Percentiles rank a stretch among this genome's conserved stretches.
Conservation (phyloP, 2,113 vertebrate species). For the Cyanocitta stelleri region DNA sequence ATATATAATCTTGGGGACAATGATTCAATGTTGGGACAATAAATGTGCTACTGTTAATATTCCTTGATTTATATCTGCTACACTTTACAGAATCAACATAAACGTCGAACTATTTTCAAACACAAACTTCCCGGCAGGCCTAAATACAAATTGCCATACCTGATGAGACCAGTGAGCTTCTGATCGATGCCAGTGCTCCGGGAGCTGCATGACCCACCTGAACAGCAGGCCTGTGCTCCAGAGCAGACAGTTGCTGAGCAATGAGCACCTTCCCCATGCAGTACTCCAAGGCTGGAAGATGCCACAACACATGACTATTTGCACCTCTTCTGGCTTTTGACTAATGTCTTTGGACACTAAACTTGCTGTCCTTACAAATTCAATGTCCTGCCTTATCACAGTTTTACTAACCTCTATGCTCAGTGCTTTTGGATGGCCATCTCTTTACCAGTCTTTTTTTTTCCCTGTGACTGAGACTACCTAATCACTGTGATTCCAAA, state of each 20-base stretch:
- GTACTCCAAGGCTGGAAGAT: not conserved
- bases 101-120: not conserved
- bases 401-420: not conserved
- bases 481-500: not conserved
- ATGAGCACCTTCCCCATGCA: accelerated
- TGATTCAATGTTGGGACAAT: not conserved
- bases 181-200: not conserved
- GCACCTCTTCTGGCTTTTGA: not conserved
- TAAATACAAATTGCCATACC: not conserved
- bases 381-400: not conserved
- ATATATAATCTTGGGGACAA: not conserved
- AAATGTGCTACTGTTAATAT: not conserved
- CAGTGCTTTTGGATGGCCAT: not conserved
- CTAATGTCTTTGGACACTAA: not conserved
- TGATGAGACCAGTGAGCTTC: not conserved
- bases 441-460: not conserved
- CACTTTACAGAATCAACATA: not conserved
- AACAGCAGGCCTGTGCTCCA: not conserved
- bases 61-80: not conserved
- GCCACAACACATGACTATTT: not conserved
- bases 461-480: not conserved
- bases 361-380: not conserved
- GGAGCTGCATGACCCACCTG: not conserved
- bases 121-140: not conserved
- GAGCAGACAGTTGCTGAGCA: not conserved